A percentile compares a stretch with the other conserved stretches of the same genome.
Conservation (phyloP, 1,140 invertebrate genomes). For the Limonius californicus region DNA sequence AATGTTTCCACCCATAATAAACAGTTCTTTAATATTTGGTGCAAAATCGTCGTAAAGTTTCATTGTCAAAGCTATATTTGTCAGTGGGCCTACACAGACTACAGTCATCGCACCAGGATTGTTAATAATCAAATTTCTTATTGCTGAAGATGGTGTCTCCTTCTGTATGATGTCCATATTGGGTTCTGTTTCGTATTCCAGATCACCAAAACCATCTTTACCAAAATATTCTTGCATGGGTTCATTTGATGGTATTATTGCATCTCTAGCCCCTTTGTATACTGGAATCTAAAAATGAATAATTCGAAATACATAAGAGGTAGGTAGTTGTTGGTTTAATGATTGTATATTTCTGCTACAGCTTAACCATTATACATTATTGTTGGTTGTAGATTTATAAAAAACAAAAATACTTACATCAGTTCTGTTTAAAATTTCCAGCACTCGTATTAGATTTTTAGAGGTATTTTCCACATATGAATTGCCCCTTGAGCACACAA, state of each 20-base stretch:
- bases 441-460: slow-evolving; percentile 58
- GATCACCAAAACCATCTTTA: slow-evolving; percentile 64
- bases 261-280: slow-evolving; percentile 54
- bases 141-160: slow-evolving; percentile 24
- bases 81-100: slow-evolving; percentile 68
- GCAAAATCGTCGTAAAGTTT: slow-evolving; percentile 63
- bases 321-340: background rate
- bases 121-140: slow-evolving; percentile 28
- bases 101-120: slow-evolving; percentile 53
- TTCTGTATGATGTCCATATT: slow-evolving; percentile 29
- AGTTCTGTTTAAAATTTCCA: slow-evolving; percentile 49
- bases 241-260: slow-evolving; percentile 48
- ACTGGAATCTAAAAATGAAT: slow-evolving; percentile 57
- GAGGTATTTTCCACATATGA: slow-evolving; percentile 57
- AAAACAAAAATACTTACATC: slow-evolving; percentile 46
- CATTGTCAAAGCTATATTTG: slow-evolving; percentile 71
- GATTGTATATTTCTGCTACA: no score
- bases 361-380: no score
- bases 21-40: slow-evolving; percentile 58
- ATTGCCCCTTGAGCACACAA: slow-evolving; percentile 64
- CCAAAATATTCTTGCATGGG: slow-evolving; percentile 51
- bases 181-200: slow-evolving; percentile 26
- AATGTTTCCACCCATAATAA: slow-evolving; percentile 75
- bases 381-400: no score
- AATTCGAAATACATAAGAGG: no score